Conservation (phyloP, 2,888 invertebrate species). For the Scaptomyza caliginosa region DNA sequence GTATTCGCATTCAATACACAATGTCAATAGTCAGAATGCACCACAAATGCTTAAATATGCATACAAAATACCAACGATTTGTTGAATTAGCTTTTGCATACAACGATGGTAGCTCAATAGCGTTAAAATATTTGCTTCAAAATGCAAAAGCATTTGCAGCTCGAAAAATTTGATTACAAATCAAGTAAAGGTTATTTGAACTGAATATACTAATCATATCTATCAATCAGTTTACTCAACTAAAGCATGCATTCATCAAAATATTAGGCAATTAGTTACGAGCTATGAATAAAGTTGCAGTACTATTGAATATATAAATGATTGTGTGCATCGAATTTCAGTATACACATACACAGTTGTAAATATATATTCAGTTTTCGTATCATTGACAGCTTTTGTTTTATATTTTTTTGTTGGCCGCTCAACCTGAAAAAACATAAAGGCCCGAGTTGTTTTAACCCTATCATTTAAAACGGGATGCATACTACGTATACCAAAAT, state of each 20-base stretch:
- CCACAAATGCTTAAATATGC: conserved; percentile 43
- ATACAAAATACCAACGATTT: conserved; percentile 48
- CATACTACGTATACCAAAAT: conserved; percentile 14
- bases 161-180: conserved; percentile 13
- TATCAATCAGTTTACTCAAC: background rate
- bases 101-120: conserved; percentile 7
- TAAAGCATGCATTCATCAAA: background rate
- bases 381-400: too few relatives aligned
- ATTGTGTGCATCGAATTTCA: too few relatives aligned
- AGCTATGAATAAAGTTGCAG: background rate
- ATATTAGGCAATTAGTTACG: background rate
- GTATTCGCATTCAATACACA: background rate
- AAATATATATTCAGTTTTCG: background rate
- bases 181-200: background rate
- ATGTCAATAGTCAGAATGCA: conserved; percentile 32
- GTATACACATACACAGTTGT: too few relatives aligned
- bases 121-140: conserved; percentile 5
- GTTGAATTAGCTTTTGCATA: conserved; percentile 32
- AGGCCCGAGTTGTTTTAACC: background rate
- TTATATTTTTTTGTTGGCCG: conserved; percentile 5
- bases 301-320: background rate
- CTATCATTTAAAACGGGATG: conserved; percentile 14
- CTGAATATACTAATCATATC: background rate
- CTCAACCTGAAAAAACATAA: background rate
- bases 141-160: background rate